These are phyloP conservation scores for Graphium colonna DNA, from an alignment of 2,888 invertebrate species.

Conservation along the genomic window DNA sequence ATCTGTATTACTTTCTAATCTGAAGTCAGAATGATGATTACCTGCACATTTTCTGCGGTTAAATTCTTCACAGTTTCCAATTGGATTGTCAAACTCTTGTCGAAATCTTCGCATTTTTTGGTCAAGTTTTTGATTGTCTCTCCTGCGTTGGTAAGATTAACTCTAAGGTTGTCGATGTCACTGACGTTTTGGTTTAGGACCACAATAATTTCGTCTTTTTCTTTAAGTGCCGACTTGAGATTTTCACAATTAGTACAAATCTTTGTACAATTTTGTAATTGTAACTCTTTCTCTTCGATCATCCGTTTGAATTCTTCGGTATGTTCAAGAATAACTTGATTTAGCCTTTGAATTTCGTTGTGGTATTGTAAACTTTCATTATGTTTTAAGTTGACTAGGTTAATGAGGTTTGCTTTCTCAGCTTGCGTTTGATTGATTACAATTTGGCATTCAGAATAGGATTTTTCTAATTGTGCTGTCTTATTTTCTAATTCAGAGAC, in stretches of 20 bases:
- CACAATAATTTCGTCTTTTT: slow-evolving; percentile 62
- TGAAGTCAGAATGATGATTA: too few relatives aligned
- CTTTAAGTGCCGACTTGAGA: slow-evolving; percentile 48
- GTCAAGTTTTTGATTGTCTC: slow-evolving; percentile 81
- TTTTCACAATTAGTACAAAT: slow-evolving; percentile 55
- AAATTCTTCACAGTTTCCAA: slow-evolving; percentile 82
- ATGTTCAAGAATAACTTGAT: slow-evolving; percentile 79
- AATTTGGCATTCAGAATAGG: slow-evolving; percentile 48
- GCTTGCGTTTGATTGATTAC: slow-evolving; percentile 49
- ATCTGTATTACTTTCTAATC: too few relatives aligned
- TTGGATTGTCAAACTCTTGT: slow-evolving; percentile 84
- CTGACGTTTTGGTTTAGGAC: slow-evolving; percentile 46
- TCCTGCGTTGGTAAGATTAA: slow-evolving; percentile 75
- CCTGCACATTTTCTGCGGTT: slow-evolving; percentile 81
- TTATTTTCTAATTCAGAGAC: slow-evolving; percentile 43
- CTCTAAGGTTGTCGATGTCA: slow-evolving; percentile 54
- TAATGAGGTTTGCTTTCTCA: slow-evolving; percentile 86
- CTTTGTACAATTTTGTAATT: slow-evolving; percentile 36
- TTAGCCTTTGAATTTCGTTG: slow-evolving; percentile 89
- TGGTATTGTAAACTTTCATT: slow-evolving; percentile 92
- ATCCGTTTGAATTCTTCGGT: slow-evolving; percentile 55
- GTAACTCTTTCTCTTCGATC: slow-evolving; percentile 52
- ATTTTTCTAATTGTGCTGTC: slow-evolving; percentile 42
- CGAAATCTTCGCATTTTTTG: slow-evolving; percentile 85
- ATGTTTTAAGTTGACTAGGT: slow-evolving; percentile 88